Conservation (phyloP, 2,888 invertebrate genomes). For the Pasiphila rectangulata region DNA sequence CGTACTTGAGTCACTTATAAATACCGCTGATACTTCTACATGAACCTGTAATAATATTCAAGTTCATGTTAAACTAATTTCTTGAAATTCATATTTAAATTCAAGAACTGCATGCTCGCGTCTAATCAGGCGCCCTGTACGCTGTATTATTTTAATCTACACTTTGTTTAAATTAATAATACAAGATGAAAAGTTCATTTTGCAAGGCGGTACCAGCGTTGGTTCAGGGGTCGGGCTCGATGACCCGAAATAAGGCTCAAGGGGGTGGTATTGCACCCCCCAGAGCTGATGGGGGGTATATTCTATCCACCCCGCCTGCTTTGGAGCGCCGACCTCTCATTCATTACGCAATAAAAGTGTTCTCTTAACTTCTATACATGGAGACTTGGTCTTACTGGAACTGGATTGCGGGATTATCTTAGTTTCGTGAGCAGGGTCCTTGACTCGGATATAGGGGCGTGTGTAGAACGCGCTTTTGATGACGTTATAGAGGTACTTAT, state of each 20-base stretch:
- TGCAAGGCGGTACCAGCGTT: constrained; percentile 65
- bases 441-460: not conserved
- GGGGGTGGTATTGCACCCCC: constrained; percentile 64
- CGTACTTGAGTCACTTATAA: no score
- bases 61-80: not conserved
- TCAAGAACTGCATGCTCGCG: constrained; percentile 26
- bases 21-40: not conserved
- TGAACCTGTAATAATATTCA: not conserved
- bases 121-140: constrained; percentile 33
- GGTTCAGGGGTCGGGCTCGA: constrained; percentile 71
- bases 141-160: constrained; percentile 46
- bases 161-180: constrained; percentile 65
- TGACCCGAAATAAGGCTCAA: constrained; percentile 78
- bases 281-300: constrained; percentile 40
- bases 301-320: constrained; percentile 38
- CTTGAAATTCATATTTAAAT: constrained; percentile 16
- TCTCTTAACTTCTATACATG: constrained; percentile 55
- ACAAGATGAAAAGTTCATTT: constrained; percentile 71
- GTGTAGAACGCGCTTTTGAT: not conserved
- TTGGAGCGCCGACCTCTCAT: constrained; percentile 74
- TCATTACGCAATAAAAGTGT: constrained; percentile 80
- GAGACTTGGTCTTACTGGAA: constrained; percentile 31
- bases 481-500: not conserved
- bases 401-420: constrained; percentile 32
- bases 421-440: constrained; percentile 21